Base-by-base conservation (phyloP, 2,888 invertebrate genomes). In the Pterostichus niger region DNA sequence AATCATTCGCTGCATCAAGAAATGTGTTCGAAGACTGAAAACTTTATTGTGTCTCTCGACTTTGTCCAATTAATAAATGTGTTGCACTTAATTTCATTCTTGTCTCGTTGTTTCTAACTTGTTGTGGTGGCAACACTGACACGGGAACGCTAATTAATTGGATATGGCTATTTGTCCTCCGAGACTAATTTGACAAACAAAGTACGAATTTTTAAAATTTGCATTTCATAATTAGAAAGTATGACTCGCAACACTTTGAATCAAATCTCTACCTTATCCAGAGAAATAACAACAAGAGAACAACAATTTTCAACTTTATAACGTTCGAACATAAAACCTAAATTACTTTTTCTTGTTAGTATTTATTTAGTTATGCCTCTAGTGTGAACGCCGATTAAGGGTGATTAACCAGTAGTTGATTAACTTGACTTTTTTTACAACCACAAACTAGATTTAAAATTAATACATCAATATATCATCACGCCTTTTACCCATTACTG, bases 141-240 rank as follows among this genome's bases (percentile, higher is more conserved):
- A 64, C 35, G 64, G 17, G 35, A 71, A 71, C 44, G 44, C 68
- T 71, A 71, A 71, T 71, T 71, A 44, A 71, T 71, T 71, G 68
- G 68, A 71, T 71, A 44, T 15, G 10, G 68, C 33, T 64, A 64
- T 64, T 64, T 35, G 64, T 35, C 64, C 64, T 33, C 64, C 35
- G 64, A 35, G 64, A 64, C 64, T 64, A 64, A 64, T 64, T 64
- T 64, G 64, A 64, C 64, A 64, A 64, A 64, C 64, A n/a, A 64
- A 64, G 64, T 64, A 64, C 64, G 64, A 35, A 64, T 64, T 64
- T 64, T 64, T 40, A 64, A 64, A 64, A 64, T 64, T 64, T 64
- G 64, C 64, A 64, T 64, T 40, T 64, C 64, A 64, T 64, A 64
- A 64, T 64, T 64, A 64, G 5, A 64, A 64, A 64, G 35, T 35